Base-by-base conservation (phyloP, 1,140 invertebrate genomes). In the Monomorium pharaonis region DNA sequence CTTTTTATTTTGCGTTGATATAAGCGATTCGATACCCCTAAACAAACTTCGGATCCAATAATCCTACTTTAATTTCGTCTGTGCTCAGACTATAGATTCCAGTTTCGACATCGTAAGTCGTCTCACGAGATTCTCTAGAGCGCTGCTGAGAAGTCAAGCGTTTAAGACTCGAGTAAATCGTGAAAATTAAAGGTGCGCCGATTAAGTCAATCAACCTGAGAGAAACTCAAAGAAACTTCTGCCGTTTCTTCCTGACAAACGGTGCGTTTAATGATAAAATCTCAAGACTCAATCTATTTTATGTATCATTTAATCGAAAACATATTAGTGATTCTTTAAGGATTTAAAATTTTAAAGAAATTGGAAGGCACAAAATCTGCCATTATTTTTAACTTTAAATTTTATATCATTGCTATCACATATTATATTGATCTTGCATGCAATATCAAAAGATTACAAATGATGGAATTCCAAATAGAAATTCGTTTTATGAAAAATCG, bases 121-220 rank as follows among this genome's bases (percentile, higher is more conserved):
- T 54, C 33, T 44, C 56, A 21, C 72, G 30, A n/a, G 44, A 77
- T 84, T 84, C 81, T 77, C 72, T 33, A 54, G 30, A 27, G 44
- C 56, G 49, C 56, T 62, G 27, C 6, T 74, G 58, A 63, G 24
- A 63, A 84, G 58, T 18, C 44, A 58, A 63, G 58, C 72, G 21
- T 77, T 84, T 63, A 84, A 84, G 81, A 84, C 21, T 44, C 24
- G 12, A 54, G 21, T 63, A 84, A 84, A 84, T 51, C 27, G 60
- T 65, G 85, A 85, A 86, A 86, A 60, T 86, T 86, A 86, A 86
- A 86, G 62, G 42, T 42, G 44, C 30, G 44, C n/a, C 44, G 76
- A 86, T 83, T 81, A 86, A 81, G 37, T 70, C 76, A 47, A 60
- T 86, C 80, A 54, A 33, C 1, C 18, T 42, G 18, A 16, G 16